Conservation (phyloP, 1,140 invertebrate genomes). For the Aphis gossypii region DNA sequence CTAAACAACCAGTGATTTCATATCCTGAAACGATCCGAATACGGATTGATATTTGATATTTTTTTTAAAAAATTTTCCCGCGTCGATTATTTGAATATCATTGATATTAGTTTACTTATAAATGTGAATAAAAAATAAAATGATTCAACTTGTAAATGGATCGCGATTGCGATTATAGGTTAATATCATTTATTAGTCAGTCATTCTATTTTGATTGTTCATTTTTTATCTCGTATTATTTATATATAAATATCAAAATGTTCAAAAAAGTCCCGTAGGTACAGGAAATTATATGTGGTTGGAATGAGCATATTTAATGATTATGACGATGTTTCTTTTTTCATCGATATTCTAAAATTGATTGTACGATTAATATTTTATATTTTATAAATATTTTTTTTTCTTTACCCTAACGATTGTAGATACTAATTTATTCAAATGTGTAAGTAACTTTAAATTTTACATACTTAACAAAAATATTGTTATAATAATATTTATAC, state of each 20-base stretch:
- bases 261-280: not conserved
- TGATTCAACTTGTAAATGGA: not conserved
- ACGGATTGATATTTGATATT: not conserved
- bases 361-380: not conserved
- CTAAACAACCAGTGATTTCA: not conserved
- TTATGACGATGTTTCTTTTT: not conserved
- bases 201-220: not conserved
- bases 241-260: not conserved
- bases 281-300: not conserved
- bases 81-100: not conserved
- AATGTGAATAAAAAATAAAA: not conserved
- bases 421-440: too few relatives aligned
- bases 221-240: not conserved
- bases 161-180: not conserved
- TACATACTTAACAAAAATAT: not conserved
- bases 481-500: not conserved
- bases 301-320: not conserved
- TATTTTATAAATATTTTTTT: not conserved
- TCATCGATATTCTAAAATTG: too few relatives aligned
- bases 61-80: not conserved
- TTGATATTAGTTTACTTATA: not conserved
- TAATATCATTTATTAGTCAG: not conserved
- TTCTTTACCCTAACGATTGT: not conserved
- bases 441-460: too few relatives aligned
- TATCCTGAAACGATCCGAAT: not conserved